These are phyloP conservation scores for Porites divaricata DNA, from an alignment of 92 coral and sea anemone species.

Conservation along the genomic window DNA sequence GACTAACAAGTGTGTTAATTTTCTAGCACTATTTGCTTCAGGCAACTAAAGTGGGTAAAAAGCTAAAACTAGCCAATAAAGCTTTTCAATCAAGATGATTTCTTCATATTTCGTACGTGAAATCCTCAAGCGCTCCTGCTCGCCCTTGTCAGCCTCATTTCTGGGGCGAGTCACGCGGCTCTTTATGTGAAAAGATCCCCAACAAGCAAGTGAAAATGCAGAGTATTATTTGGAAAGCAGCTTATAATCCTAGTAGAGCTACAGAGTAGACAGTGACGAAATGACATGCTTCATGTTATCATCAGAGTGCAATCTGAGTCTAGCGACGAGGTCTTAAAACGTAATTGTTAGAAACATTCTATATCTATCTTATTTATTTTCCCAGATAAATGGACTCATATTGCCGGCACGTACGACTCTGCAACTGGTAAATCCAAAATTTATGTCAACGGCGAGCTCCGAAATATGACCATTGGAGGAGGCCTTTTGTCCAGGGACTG, in stretches of 20 bases:
- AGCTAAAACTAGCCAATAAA: too few relatives aligned
- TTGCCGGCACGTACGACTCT: conserved; percentile 95
- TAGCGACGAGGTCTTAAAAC: too few relatives aligned
- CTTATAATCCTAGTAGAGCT: not conserved
- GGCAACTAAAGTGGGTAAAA: too few relatives aligned
- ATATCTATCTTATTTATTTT: not conserved
- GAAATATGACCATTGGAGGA: conserved; percentile 93
- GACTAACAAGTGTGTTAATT: too few relatives aligned
- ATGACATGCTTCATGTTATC: not conserved
- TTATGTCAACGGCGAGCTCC: conserved; percentile 90
- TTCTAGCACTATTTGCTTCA: too few relatives aligned
- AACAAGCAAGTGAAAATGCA: not conserved
- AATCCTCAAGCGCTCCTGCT: too few relatives aligned
- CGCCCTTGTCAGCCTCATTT: too few relatives aligned
- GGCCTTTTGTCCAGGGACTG: conserved; percentile 95
- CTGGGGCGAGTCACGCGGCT: too few relatives aligned
- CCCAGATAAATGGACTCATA: conserved; percentile 89
- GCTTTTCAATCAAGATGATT: too few relatives aligned
- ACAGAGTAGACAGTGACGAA: not conserved
- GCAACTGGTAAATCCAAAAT: conserved; percentile 93
- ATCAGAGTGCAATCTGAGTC: not conserved
- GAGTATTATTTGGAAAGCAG: not conserved
- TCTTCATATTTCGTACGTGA: too few relatives aligned
- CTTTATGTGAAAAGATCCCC: too few relatives aligned
- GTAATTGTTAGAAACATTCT: too few relatives aligned